Percentiles rank a stretch among this genome's conserved stretches.
Conservation (phyloP, 2,113 vertebrate genomes). For the Dicerorhinus sumatrensis region DNA sequence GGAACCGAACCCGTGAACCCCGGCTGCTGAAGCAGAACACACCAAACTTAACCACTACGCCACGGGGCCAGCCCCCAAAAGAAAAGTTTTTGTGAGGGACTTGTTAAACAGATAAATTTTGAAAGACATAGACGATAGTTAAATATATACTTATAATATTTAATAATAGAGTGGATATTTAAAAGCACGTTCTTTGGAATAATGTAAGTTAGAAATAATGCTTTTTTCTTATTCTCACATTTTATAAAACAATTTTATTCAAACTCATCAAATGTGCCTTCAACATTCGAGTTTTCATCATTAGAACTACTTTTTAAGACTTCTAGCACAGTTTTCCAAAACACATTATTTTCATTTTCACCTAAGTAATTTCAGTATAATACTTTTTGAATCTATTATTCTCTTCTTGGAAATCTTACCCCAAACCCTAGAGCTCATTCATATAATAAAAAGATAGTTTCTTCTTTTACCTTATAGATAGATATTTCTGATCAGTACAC, state of each 20-base stretch:
- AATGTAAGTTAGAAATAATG: constrained; percentile 45
- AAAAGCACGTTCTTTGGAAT: constrained; percentile 50
- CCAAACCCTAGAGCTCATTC: background rate
- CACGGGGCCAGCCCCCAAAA: too few species aligned
- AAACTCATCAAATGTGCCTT: background rate
- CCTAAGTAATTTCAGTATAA: constrained; percentile 43
- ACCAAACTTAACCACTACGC: too few species aligned
- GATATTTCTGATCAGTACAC: background rate
- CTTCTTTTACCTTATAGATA: background rate
- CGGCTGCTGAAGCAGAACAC: too few species aligned
- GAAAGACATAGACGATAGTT: constrained; percentile 17
- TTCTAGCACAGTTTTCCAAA: background rate
- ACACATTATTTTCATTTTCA: constrained; percentile 37
- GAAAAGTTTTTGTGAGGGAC: background rate
- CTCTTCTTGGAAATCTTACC: background rate
- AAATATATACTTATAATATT: constrained; percentile 25
- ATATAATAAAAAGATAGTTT: background rate
- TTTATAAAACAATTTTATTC: constrained; percentile 34
- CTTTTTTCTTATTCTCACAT: background rate
- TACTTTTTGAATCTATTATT: constrained; percentile 21
- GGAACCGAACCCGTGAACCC: too few species aligned
- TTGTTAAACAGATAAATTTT: constrained; percentile 50
- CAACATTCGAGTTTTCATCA: constrained; percentile 24
- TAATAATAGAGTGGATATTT: background rate
- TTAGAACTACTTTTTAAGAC: constrained; percentile 33